Evolutionary conservation across 1,140 invertebrate genomes (phyloP).

Genomic region (Drosophila ogumai): DNA sequence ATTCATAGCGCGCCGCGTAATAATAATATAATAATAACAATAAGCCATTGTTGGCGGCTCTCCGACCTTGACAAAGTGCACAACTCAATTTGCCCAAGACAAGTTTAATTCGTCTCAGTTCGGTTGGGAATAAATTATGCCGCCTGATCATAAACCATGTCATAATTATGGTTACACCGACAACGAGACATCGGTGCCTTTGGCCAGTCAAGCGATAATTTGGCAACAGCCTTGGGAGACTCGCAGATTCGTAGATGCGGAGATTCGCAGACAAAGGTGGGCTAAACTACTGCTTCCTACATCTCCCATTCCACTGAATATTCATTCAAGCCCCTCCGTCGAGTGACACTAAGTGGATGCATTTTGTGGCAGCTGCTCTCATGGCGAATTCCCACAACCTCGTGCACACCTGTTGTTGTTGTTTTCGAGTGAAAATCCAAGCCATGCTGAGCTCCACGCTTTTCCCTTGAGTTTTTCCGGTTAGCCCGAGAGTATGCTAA

Average conservation of each 20-base stretch:
- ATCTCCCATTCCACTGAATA: slow-evolving; percentile 65
- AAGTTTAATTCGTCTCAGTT: slow-evolving; percentile 37
- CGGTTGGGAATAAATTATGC: slow-evolving; percentile 40
- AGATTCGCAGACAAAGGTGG: slow-evolving; percentile 33
- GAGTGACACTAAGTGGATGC: slow-evolving; percentile 48
- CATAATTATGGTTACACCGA: slow-evolving; percentile 33
- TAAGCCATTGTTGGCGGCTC: slow-evolving; percentile 49
- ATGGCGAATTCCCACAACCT: slow-evolving; percentile 52
- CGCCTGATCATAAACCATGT: slow-evolving; percentile 33
- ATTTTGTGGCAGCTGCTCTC: slow-evolving; percentile 39
- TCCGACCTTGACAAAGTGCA: slow-evolving; percentile 35
- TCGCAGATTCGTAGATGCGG: background rate
- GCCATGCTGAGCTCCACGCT: background rate
- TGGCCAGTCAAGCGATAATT: slow-evolving; percentile 66
- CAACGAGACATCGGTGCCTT: slow-evolving; percentile 22
- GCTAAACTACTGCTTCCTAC: slow-evolving; percentile 61
- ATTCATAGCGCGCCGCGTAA: slow-evolving; percentile 36
- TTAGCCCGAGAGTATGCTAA: slow-evolving; percentile 38
- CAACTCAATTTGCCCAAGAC: slow-evolving; percentile 25
- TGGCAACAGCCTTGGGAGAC: slow-evolving; percentile 58
- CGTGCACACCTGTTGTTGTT: slow-evolving; percentile 26
- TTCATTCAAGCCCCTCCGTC: slow-evolving; percentile 57
- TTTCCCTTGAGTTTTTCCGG: slow-evolving; percentile 9
- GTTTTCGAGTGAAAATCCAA: slow-evolving; percentile 11
- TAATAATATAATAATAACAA: slow-evolving; percentile 47